Evolutionary conservation across 2,888 invertebrate genomes (phyloP).

Genomic region (Linnaemya vulpina): DNA sequence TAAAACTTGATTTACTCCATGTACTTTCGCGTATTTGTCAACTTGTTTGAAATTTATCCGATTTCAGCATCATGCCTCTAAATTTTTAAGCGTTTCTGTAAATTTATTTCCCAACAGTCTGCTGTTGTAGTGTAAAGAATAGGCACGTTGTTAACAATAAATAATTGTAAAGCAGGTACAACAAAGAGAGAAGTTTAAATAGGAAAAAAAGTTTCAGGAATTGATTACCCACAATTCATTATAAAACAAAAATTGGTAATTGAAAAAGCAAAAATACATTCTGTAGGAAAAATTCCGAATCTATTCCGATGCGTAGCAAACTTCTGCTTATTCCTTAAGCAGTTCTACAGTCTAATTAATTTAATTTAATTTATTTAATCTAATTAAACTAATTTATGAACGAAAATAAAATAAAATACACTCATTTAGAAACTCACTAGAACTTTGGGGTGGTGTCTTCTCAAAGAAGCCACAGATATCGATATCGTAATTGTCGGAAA

Average conservation of each 20-base stretch:
- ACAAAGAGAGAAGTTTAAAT: background rate
- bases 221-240: slow-evolving; percentile 27
- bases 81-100: background rate
- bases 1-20: slow-evolving; percentile 3
- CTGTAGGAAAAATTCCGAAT: background rate
- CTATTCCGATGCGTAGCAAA: background rate
- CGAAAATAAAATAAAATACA: slow-evolving; percentile 21
- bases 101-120: background rate
- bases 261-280: background rate
- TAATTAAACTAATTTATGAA: too few relatives aligned
- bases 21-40: background rate
- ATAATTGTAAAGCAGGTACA: background rate
- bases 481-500: slow-evolving; percentile 25
- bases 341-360: background rate
- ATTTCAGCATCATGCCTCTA: slow-evolving; percentile 6
- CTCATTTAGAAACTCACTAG: background rate
- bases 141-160: background rate
- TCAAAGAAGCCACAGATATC: slow-evolving; percentile 18
- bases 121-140: background rate
- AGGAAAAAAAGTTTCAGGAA: background rate
- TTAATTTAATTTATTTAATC: too few relatives aligned
- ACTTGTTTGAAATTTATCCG: slow-evolving; percentile 8
- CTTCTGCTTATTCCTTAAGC: background rate
- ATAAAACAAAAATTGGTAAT: slow-evolving; percentile 10
- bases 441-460: background rate